A percentile compares a stretch with the other conserved stretches of the same genome.
phyloP scores from a whole-genome alignment of 1,140 invertebrate species.

The Drosophila asahinai region DNA sequence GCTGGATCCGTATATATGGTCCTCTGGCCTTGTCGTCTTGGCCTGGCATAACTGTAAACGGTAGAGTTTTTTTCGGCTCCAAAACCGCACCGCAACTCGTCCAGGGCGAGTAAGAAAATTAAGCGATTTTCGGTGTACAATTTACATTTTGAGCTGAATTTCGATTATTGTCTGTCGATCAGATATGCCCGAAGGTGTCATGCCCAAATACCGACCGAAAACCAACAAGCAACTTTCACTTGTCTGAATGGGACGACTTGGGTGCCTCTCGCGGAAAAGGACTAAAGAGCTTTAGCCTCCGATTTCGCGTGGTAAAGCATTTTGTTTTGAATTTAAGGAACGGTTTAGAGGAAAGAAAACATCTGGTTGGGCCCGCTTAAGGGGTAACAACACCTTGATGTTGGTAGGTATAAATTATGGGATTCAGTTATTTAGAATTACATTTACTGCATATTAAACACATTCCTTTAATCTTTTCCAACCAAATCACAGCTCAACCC shows the following conservation, averaged over 20 bases:
- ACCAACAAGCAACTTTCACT: constrained; percentile 67
- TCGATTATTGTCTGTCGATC: constrained; percentile 74
- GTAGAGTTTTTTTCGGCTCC: constrained; percentile 47
- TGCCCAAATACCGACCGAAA: constrained; percentile 44
- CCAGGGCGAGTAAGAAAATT: constrained; percentile 46
- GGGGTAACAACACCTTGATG: too few species aligned
- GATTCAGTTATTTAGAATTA: too few species aligned
- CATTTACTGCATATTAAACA: neutral
- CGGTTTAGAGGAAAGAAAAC: neutral
- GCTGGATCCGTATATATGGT: constrained; percentile 21
- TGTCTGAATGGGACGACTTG: constrained; percentile 29
- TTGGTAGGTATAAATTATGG: neutral
- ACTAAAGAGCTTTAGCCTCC: neutral
- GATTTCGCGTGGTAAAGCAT: constrained; percentile 29
- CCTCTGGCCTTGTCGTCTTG: constrained; percentile 32
- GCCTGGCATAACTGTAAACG: constrained; percentile 59
- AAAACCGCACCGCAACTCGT: constrained; percentile 33
- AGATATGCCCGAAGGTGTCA: constrained; percentile 59
- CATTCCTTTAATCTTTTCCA: too few species aligned
- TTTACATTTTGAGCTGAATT: constrained; percentile 71
- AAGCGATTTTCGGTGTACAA: constrained; percentile 76
- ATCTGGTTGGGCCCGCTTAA: neutral
- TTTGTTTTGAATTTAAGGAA: constrained; percentile 63
- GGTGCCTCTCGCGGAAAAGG: constrained; percentile 34
- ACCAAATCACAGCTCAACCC: too few species aligned